A percentile compares a stretch with the other conserved stretches of the same genome.
Conservation (phyloP, 2,888 invertebrate genomes). For the Amphipoea oculea region DNA sequence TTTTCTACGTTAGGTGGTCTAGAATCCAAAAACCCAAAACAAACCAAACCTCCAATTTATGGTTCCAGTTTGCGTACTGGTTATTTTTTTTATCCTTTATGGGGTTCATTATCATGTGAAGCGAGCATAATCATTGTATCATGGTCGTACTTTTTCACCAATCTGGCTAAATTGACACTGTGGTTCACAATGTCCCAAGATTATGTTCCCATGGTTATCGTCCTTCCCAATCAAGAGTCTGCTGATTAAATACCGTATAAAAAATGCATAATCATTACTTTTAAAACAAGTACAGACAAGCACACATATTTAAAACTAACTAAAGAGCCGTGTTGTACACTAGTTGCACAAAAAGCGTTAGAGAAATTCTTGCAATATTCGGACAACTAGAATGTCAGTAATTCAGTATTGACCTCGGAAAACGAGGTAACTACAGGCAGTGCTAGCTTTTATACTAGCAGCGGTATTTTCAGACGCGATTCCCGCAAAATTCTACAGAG, state of each 20-base stretch:
- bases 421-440: not conserved
- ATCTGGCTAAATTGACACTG: not conserved
- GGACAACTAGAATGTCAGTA: not conserved
- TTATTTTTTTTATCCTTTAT: not conserved
- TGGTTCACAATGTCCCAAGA: not conserved
- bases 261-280: not conserved
- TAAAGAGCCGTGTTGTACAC: conserved; percentile 17
- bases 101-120: not conserved
- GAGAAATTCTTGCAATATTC: not conserved
- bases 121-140: not conserved
- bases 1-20: no score
- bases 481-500: not conserved
- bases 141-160: not conserved
- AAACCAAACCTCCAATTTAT: no score
- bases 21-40: no score
- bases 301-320: not conserved
- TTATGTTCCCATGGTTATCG: no score
- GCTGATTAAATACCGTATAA: not conserved
- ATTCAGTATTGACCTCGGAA: not conserved
- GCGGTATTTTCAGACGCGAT: not conserved
- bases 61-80: no score
- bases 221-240: not conserved
- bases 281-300: not conserved
- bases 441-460: not conserved
- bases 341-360: conserved; percentile 12